phyloP scores from a whole-genome alignment of 2,113 vertebrate genomes.

The Apistogramma diplotaenia region DNA sequence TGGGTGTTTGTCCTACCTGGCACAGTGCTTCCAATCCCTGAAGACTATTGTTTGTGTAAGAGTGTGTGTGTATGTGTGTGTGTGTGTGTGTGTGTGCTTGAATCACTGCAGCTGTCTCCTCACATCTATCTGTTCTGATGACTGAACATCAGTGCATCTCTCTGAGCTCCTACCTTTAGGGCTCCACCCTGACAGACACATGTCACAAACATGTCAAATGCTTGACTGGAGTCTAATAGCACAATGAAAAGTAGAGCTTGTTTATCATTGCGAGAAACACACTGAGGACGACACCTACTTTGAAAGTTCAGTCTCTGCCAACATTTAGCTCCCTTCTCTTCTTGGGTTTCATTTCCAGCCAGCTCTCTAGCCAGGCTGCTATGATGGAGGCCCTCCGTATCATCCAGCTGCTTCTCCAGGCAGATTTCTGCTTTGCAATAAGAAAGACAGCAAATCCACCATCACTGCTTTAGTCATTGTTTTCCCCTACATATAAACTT shows the following conservation, averaged over 20 bases:
- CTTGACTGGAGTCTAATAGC: conserved; percentile 19
- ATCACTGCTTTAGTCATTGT: neutral
- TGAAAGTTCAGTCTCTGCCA: neutral
- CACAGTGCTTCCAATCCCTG: conserved; percentile 19
- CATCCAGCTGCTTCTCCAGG: neutral
- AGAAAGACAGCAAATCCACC: neutral
- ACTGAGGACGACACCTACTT: neutral
- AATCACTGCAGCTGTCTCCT: conserved; percentile 60
- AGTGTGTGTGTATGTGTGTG: neutral
- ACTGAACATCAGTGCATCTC: conserved; percentile 46
- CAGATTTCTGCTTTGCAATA: neutral
- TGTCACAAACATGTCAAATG: conserved; percentile 41
- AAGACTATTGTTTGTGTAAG: conserved; percentile 1
- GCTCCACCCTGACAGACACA: conserved; percentile 29
- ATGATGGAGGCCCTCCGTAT: no score
- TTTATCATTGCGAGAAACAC: neutral
- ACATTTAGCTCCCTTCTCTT: neutral
- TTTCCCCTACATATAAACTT: neutral
- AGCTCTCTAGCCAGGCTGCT: no score
- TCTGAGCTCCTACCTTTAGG: conserved; percentile 12
- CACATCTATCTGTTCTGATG: conserved; percentile 43
- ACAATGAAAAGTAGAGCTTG: neutral
- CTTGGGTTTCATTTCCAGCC: neutral
- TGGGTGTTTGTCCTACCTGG: conserved; percentile 54
- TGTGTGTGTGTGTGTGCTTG: neutral